A percentile compares a stretch with the other conserved stretches of the same genome.
phyloP scores from a whole-genome alignment of 2,888 invertebrate genomes.

The Tortricodes alternella region DNA sequence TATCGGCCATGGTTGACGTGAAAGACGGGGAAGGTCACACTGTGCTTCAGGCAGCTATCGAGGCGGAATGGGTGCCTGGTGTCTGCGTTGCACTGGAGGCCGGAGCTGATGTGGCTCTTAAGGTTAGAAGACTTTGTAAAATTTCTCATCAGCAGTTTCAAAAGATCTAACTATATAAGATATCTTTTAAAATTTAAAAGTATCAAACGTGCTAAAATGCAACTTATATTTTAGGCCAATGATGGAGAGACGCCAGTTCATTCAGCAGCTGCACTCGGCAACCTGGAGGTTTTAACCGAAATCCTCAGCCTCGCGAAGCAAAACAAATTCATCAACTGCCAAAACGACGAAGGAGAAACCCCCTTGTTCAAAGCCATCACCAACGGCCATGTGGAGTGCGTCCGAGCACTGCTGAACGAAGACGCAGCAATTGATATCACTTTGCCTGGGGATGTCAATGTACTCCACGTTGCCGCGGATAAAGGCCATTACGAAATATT shows the following conservation, averaged over 20 bases:
- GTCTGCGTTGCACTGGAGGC: slow-evolving; percentile 78
- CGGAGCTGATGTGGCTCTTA: slow-evolving; percentile 76
- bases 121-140: too few species aligned
- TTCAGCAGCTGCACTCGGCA: slow-evolving; percentile 76
- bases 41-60: slow-evolving; percentile 78
- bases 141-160: too few species aligned
- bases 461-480: slow-evolving; percentile 84
- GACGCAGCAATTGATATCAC: slow-evolving; percentile 71
- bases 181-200: too few species aligned
- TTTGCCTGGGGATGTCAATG: slow-evolving; percentile 73
- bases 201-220: too few species aligned
- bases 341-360: slow-evolving; percentile 75
- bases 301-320: slow-evolving; percentile 76
- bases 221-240: slow-evolving; percentile 58
- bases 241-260: slow-evolving; percentile 81
- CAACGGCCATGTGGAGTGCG: slow-evolving; percentile 67
- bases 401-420: slow-evolving; percentile 67
- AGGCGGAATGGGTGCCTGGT: slow-evolving; percentile 77
- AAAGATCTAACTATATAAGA: too few species aligned
- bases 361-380: slow-evolving; percentile 74
- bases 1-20: slow-evolving; percentile 68
- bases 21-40: slow-evolving; percentile 75
- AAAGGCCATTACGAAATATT: slow-evolving; percentile 80
- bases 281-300: slow-evolving; percentile 74
- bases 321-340: slow-evolving; percentile 70